A percentile compares a stretch with the other conserved stretches of the same genome.
phyloP scores from a whole-genome alignment of 2,888 invertebrate genomes.

The Rhodophaea formosa region DNA sequence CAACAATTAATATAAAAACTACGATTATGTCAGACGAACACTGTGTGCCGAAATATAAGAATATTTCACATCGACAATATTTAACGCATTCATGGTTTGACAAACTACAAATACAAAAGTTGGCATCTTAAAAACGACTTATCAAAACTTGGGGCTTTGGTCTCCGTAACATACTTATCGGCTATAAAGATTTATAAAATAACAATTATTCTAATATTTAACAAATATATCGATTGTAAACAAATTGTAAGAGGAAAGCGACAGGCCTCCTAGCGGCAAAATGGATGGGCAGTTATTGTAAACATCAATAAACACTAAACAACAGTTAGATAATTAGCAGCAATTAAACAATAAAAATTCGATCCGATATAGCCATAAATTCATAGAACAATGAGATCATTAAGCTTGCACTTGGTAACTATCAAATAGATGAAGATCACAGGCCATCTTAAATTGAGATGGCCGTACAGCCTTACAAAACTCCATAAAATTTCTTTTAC shows the following conservation, averaged over 20 bases:
- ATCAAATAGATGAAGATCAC: too few species aligned
- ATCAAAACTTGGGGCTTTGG: slow-evolving; percentile 14
- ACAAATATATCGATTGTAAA: slow-evolving; percentile 7
- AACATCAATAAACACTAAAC: not conserved
- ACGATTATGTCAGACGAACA: slow-evolving; percentile 18
- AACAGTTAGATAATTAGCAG: too few species aligned
- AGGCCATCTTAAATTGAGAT: too few species aligned
- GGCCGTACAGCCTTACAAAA: too few species aligned
- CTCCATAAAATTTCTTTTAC: too few species aligned
- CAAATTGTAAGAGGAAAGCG: not conserved
- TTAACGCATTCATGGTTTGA: not conserved
- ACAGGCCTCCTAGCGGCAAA: not conserved
- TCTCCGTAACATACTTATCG: slow-evolving; percentile 2
- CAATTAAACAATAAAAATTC: too few species aligned
- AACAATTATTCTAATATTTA: not conserved
- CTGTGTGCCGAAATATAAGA: slow-evolving; percentile 1
- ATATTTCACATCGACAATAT: not conserved
- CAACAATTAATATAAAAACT: slow-evolving; percentile 6
- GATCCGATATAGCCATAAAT: too few species aligned
- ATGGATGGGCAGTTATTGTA: slow-evolving; percentile 15
- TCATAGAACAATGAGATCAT: too few species aligned
- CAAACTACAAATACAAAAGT: slow-evolving; percentile 10
- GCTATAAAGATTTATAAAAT: slow-evolving; percentile 15
- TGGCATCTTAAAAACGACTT: slow-evolving; percentile 11
- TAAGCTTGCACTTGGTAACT: too few species aligned